Percentiles rank a stretch among this genome's conserved stretches.
These are phyloP conservation scores for Bombylius major DNA, from an alignment of 2,888 invertebrate species.

Conservation along the genomic window DNA sequence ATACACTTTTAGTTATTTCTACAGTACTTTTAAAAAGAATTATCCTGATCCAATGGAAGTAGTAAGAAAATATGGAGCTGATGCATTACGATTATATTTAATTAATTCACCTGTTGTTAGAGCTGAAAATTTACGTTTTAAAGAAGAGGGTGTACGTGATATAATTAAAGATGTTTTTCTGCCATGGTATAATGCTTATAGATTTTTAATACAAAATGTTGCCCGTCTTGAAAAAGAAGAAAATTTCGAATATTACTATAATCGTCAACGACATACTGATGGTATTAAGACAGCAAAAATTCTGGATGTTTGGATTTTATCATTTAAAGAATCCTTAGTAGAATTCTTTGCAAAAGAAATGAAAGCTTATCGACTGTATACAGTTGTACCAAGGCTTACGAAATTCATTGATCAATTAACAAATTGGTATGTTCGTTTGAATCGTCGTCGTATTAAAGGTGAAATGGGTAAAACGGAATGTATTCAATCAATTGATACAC, in stretches of 20 bases:
- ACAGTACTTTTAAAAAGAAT: slow-evolving; percentile 93
- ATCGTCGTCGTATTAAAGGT: slow-evolving; percentile 87
- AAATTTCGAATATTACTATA: slow-evolving; percentile 41
- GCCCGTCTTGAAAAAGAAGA: slow-evolving; percentile 64
- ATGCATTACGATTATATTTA: slow-evolving; percentile 88
- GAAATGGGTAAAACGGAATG: slow-evolving; percentile 73
- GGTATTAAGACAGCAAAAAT: slow-evolving; percentile 39
- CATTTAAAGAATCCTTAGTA: slow-evolving; percentile 87
- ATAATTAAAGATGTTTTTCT: slow-evolving; percentile 94
- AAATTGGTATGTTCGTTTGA: slow-evolving; percentile 98
- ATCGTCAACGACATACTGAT: slow-evolving; percentile 37
- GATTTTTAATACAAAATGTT: slow-evolving; percentile 91
- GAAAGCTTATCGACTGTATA: slow-evolving; percentile 87
- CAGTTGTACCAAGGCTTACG: slow-evolving; percentile 83
- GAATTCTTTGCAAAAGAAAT: slow-evolving; percentile 84
- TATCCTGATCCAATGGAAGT: slow-evolving; percentile 94
- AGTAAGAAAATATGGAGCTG: slow-evolving; percentile 87
- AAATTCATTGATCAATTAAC: slow-evolving; percentile 96
- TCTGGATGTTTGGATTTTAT: slow-evolving; percentile 96
- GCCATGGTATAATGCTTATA: slow-evolving; percentile 90
- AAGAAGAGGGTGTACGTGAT: slow-evolving; percentile 94
- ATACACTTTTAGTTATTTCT: slow-evolving; percentile 92
- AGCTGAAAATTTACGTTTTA: slow-evolving; percentile 91
- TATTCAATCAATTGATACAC: slow-evolving; percentile 68
- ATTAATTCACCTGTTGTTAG: slow-evolving; percentile 97